These are phyloP conservation scores for Platygyra sinensis DNA, from an alignment of 64 coral and sea anemone genomes.

Conservation along the genomic window DNA sequence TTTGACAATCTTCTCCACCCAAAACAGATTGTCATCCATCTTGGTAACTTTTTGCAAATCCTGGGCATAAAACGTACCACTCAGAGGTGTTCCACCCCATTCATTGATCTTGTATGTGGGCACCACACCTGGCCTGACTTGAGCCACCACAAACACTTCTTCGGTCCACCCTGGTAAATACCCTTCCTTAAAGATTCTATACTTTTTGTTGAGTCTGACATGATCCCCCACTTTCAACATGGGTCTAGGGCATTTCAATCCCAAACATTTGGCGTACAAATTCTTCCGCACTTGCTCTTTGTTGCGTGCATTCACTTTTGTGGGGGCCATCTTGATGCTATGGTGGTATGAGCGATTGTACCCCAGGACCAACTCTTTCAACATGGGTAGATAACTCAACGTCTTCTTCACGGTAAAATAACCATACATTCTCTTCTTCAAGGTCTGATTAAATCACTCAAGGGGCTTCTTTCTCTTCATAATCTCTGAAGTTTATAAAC, in stretches of 20 bases:
- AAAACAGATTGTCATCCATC: no score
- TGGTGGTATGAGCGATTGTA: slow-evolving; percentile 43
- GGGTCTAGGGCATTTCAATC: neutral
- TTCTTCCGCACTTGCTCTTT: slow-evolving; percentile 18
- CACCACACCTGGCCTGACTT: neutral
- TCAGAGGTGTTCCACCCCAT: slow-evolving; percentile 27
- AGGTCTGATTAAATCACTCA: slow-evolving; percentile 47
- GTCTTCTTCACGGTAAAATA: slow-evolving; percentile 2
- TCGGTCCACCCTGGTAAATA: slow-evolving; percentile 62
- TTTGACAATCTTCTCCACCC: no score
- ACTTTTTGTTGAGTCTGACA: slow-evolving; percentile 36
- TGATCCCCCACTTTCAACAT: slow-evolving; percentile 12
- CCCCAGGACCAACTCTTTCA: neutral
- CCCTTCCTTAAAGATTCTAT: slow-evolving; percentile 33
- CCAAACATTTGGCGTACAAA: slow-evolving; percentile 5
- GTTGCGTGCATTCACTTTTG: neutral
- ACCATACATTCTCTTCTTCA: no score
- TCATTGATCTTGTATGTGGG: slow-evolving; percentile 45
- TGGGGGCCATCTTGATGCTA: neutral
- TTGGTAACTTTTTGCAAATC: no score
- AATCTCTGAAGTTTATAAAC: no score
- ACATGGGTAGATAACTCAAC: neutral
- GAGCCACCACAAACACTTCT: slow-evolving; percentile 48
- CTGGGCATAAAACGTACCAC: slow-evolving; percentile 50
- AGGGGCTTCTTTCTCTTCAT: no score